Conservation (phyloP, 2,797 vertebrate species). For the Microchirus variegatus region DNA sequence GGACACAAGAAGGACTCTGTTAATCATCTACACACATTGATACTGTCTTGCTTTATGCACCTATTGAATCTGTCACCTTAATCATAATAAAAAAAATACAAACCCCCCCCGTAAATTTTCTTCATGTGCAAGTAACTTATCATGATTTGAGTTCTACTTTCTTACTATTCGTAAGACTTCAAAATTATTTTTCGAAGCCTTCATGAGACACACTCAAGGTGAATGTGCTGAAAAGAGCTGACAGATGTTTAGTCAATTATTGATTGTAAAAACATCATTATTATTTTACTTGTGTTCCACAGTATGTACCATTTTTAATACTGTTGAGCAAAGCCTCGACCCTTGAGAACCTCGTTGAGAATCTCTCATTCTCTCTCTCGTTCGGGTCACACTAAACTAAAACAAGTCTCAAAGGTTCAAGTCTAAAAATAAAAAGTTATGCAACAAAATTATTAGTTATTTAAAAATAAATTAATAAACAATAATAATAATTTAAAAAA, state of each 20-base stretch:
- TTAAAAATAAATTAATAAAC: too few relatives aligned
- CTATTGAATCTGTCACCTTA: too few relatives aligned
- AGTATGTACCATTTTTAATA: slow-evolving; percentile 7
- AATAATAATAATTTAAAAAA: too few relatives aligned
- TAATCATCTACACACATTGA: too few relatives aligned
- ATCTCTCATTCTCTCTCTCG: slow-evolving; percentile 36
- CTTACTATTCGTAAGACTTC: too few relatives aligned
- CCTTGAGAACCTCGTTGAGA: slow-evolving; percentile 15
- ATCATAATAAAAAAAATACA: too few relatives aligned
- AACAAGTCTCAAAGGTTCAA: slow-evolving; percentile 67
- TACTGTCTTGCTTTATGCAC: too few relatives aligned
- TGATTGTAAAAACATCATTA: neutral
- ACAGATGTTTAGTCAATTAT: slow-evolving; percentile 1
- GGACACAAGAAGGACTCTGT: too few relatives aligned
- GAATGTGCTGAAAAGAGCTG: neutral
- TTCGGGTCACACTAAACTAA: slow-evolving; percentile 65
- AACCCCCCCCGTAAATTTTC: too few relatives aligned
- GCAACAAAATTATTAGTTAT: slow-evolving; percentile 53
- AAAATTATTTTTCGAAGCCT: too few relatives aligned
- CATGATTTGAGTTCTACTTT: too few relatives aligned
- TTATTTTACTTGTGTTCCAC: neutral
- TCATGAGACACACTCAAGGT: neutral
- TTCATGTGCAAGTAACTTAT: too few relatives aligned
- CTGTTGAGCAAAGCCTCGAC: neutral
- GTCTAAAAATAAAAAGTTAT: slow-evolving; percentile 10